A percentile compares a stretch with the other conserved stretches of the same genome.
These are phyloP conservation scores for Chloroceryle amazona DNA, from an alignment of 2,797 vertebrate species.

Conservation along the genomic window DNA sequence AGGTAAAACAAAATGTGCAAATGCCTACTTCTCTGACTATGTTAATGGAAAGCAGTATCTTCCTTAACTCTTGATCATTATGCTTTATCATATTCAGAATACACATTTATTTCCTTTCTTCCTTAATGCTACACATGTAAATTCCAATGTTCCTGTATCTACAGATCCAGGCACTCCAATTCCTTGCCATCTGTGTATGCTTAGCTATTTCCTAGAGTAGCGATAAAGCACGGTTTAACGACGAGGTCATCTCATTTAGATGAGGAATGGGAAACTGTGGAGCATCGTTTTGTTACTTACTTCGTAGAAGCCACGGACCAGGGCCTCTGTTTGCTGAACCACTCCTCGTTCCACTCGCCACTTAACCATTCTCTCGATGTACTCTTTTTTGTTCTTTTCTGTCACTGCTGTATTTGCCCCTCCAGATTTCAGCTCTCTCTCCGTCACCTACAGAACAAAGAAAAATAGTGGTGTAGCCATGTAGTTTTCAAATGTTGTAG, in stretches of 20 bases:
- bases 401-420: conserved; percentile 95
- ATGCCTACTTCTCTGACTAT: background rate
- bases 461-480: background rate
- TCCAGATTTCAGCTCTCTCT: conserved; percentile 95
- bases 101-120: background rate
- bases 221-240: background rate
- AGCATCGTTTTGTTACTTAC: conserved; percentile 71
- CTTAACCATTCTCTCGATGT: conserved; percentile 96
- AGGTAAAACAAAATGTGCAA: background rate
- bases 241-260: background rate
- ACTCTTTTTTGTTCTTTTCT: conserved; percentile 98
- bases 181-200: background rate
- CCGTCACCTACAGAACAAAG: conserved; percentile 88
- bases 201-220: background rate
- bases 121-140: background rate
- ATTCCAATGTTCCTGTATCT: background rate
- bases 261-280: background rate
- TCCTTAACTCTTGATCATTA: background rate
- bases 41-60: background rate
- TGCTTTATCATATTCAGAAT: background rate
- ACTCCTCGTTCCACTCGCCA: conserved; percentile 97
- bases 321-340: conserved; percentile 94
- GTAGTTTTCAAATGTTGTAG: background rate
- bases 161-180: background rate
- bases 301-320: conserved; percentile 97